Evolutionary conservation across 1,140 invertebrate genomes (phyloP), one percentile per base, ranked within the genome.

Genomic region (Drosophila sucinea): DNA sequence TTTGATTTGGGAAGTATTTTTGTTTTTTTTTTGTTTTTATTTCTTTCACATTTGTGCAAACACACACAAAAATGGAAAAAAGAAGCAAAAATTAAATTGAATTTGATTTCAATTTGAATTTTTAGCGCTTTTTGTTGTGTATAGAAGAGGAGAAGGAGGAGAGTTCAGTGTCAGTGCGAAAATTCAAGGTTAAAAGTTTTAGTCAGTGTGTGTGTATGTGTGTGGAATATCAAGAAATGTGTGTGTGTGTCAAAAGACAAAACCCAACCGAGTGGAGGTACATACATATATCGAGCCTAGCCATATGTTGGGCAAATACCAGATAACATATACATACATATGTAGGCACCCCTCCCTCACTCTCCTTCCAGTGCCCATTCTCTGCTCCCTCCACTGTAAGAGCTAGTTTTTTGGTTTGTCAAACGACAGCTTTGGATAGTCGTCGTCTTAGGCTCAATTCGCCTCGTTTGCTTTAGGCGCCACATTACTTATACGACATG

Each of bases 21-120:
- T 47, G 23, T 11, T 11, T 30, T 44, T 29, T 10, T 7, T 51
- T 51, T 30, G 40, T 57, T 62, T 66, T 64, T 79, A 38, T 70
- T 66, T 74, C 30, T 55, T 66, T 27, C 60, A 29, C 71, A 79
- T 73, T 72, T 86, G 68, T 66, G 75, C 75, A 86, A 78, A 81
- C 58, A 54, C 30, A 41, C 1, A 61, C 44, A 66, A 60, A 47
- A 40, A 60, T 64, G 27, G 44, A 75, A 67, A 41, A 57, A 67
- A 77, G 44, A 63, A 70, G 51, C 71, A 41, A 61, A 86, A 86
- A 73, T 73, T 67, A 75, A 87, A 87, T 87, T 89, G 72, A 82
- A 80, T 83, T 87, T 87, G 83, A 87, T 87, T 86, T 87, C 83
- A 86, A 85, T 86, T 85, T 85, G 71, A 85, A 86, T 85, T 81